Percentiles rank a stretch among this genome's conserved stretches.
Conservation (phyloP, 2,113 vertebrate genomes). For the Chlamydotis undulata region DNA sequence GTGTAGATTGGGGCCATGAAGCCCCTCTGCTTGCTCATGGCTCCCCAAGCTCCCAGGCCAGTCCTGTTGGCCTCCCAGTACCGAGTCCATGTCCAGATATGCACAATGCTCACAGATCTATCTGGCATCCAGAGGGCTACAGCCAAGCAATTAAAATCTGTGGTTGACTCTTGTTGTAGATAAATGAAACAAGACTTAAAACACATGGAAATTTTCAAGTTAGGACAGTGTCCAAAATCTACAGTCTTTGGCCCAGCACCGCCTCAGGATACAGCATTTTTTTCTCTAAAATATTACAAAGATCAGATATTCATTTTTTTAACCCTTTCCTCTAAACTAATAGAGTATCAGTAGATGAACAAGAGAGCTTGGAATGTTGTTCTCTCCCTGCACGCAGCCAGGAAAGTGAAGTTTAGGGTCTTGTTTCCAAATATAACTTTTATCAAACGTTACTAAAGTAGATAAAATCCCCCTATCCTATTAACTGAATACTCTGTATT, state of each 20-base stretch:
- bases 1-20: not conserved
- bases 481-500: not conserved
- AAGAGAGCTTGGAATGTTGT: not conserved
- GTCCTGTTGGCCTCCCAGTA: not conserved
- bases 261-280: constrained; percentile 28
- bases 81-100: not conserved
- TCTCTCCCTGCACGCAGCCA: not conserved
- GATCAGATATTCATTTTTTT: constrained; percentile 35
- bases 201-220: constrained; percentile 68
- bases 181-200: constrained; percentile 64
- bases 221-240: constrained; percentile 61
- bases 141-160: constrained; percentile 50
- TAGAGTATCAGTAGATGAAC: not conserved
- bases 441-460: not conserved
- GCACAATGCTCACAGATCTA: rapidly evolving
- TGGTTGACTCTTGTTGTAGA: constrained; percentile 47
- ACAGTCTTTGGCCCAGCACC: constrained; percentile 39
- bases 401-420: not conserved
- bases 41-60: not conserved
- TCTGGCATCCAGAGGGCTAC: not conserved
- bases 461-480: not conserved
- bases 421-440: not conserved
- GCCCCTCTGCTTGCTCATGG: not conserved
- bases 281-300: constrained; percentile 7
- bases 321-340: constrained; percentile 53